These are phyloP conservation scores for Rhopalosiphum padi DNA, from an alignment of 1,140 invertebrate species.

Conservation along the genomic window DNA sequence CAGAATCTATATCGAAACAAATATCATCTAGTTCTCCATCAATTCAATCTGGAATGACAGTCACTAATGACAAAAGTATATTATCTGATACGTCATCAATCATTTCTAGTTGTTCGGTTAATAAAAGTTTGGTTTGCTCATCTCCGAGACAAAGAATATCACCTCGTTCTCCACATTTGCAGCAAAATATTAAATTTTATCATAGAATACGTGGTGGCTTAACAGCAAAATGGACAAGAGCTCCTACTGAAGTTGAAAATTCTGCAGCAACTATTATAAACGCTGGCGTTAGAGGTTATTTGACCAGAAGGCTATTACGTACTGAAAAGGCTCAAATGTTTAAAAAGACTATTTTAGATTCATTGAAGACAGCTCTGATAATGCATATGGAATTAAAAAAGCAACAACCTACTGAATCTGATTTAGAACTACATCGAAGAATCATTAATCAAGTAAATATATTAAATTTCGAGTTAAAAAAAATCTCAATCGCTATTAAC, in stretches of 20 bases:
- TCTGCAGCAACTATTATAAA: slow-evolving; percentile 56
- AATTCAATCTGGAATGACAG: slow-evolving; percentile 19
- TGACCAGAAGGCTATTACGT: slow-evolving; percentile 58
- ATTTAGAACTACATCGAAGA: slow-evolving; percentile 54
- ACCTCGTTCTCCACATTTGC: background rate
- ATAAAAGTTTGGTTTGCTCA: slow-evolving; percentile 2
- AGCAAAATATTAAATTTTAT: slow-evolving; percentile 48
- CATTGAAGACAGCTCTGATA: slow-evolving; percentile 56
- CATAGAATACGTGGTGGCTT: slow-evolving; percentile 17
- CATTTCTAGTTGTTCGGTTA: slow-evolving; percentile 45
- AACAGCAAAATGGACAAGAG: slow-evolving; percentile 14
- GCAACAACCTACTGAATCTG: slow-evolving; percentile 54
- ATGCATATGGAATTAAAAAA: slow-evolving; percentile 56
- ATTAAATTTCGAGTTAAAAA: background rate
- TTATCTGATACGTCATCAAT: slow-evolving; percentile 42
- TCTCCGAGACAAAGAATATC: slow-evolving; percentile 33
- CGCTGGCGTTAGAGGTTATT: slow-evolving; percentile 58
- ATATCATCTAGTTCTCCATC: background rate
- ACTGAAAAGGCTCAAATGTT: slow-evolving; percentile 58
- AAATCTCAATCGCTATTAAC: background rate
- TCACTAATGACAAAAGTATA: slow-evolving; percentile 51
- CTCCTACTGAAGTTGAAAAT: slow-evolving; percentile 53
- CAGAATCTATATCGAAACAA: slow-evolving; percentile 19
- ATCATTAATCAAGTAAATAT: slow-evolving; percentile 49
- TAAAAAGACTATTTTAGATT: slow-evolving; percentile 59